Conservation (phyloP, 2,113 vertebrate genomes). For the Lagopus muta region DNA sequence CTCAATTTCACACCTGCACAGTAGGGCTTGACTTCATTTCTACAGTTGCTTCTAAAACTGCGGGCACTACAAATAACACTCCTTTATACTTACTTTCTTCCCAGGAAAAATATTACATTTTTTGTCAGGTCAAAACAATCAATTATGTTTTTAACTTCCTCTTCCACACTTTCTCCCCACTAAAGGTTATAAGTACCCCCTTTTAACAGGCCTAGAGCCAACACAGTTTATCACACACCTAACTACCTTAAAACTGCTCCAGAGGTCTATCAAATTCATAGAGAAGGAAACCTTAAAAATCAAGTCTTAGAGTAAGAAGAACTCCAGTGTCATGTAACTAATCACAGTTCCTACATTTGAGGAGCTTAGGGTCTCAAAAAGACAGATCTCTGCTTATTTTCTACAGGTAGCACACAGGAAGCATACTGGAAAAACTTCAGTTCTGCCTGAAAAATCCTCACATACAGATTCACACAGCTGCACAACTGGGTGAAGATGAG, state of each 20-base stretch:
- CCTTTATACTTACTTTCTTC: neutral
- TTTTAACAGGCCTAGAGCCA: neutral
- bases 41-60: neutral
- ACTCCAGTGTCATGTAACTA: neutral
- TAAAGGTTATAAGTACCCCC: neutral
- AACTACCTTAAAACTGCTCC: neutral
- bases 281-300: neutral
- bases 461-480: rapidly evolving
- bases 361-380: neutral
- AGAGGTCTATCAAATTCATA: neutral
- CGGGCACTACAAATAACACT: slow-evolving; percentile 21
- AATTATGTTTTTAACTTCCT: neutral
- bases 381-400: neutral
- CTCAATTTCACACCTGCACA: slow-evolving; percentile 5
- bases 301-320: neutral
- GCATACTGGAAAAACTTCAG: neutral
- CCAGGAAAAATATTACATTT: neutral
- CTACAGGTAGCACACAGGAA: neutral
- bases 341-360: neutral
- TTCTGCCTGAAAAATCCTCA: neutral
- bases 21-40: neutral
- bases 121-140: neutral
- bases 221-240: neutral
- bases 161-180: neutral
- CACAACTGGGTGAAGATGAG: neutral